These are phyloP conservation scores for Arrhopalites spinosus DNA, from an alignment of 2,888 invertebrate species.

Conservation along the genomic window DNA sequence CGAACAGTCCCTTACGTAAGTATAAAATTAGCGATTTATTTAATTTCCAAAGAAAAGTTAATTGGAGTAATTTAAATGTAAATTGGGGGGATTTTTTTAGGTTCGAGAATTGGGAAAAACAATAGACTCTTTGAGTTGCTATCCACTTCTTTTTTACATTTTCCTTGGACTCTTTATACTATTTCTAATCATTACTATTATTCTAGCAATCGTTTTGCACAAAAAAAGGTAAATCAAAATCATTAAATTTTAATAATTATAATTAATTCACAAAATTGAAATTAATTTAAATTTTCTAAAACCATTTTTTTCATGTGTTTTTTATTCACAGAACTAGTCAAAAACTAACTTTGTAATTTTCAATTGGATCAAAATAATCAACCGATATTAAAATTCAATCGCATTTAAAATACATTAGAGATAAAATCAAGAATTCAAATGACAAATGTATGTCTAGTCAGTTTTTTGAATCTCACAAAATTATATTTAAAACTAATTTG, in stretches of 20 bases:
- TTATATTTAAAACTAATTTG: too few species aligned
- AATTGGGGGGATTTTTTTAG: too few species aligned
- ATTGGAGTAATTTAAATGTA: too few species aligned
- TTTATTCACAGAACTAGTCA: slow-evolving; percentile 27
- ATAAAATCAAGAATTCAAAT: too few species aligned
- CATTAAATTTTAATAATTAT: too few species aligned
- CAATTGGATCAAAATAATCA: too few species aligned
- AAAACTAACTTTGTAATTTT: slow-evolving; percentile 32
- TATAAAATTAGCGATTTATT: too few species aligned
- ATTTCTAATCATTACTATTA: slow-evolving; percentile 47
- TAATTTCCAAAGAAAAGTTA: too few species aligned
- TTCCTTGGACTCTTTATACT: slow-evolving; percentile 48
- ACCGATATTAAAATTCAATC: too few species aligned
- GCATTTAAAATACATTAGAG: too few species aligned
- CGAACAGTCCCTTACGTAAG: slow-evolving; percentile 49
- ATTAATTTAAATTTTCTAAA: background rate
- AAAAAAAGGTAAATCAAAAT: slow-evolving; percentile 40
- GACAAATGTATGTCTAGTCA: too few species aligned
- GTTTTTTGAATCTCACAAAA: too few species aligned
- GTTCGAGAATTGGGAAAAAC: slow-evolving; percentile 46
- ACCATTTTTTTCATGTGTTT: background rate
- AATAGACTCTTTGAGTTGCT: slow-evolving; percentile 47
- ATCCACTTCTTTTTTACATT: slow-evolving; percentile 51
- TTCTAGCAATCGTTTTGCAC: slow-evolving; percentile 43
- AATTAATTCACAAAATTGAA: background rate